phyloP scores from a whole-genome alignment of 2,888 invertebrate species.

The Caenorhabditis virilis region DNA sequence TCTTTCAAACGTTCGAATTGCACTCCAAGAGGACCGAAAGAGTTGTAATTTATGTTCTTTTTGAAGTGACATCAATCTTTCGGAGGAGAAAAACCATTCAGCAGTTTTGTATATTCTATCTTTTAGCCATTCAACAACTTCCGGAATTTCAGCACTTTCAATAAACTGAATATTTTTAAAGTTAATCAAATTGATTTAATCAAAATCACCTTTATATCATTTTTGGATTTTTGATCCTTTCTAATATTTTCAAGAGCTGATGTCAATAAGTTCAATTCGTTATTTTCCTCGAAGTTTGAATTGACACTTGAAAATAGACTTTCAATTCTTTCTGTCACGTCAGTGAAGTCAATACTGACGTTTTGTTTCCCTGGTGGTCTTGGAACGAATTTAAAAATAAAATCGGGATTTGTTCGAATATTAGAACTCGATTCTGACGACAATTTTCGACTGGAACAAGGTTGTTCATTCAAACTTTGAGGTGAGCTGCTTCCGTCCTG shows the following conservation, averaged over 20 bases:
- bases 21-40: conserved; percentile 26
- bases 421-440: too few species aligned
- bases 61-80: conserved; percentile 21
- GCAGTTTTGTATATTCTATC: conserved; percentile 20
- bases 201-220: conserved; percentile 6
- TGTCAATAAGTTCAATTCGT: conserved; percentile 14
- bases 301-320: conserved; percentile 7
- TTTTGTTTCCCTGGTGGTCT: conserved; percentile 12
- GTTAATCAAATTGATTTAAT: too few species aligned
- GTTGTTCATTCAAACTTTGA: too few species aligned
- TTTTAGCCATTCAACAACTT: conserved; percentile 18
- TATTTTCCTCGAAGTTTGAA: not conserved
- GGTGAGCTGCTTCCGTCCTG: conserved; percentile 13
- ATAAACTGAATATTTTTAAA: conserved; percentile 5
- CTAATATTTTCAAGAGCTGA: conserved; percentile 7
- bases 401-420: conserved; percentile 9
- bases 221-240: conserved; percentile 9
- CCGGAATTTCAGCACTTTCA: conserved; percentile 1
- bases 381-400: conserved; percentile 20
- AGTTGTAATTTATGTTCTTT: conserved; percentile 23
- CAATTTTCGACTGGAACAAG: too few species aligned
- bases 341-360: conserved; percentile 21
- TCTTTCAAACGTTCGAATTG: conserved; percentile 22
- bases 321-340: conserved; percentile 12
- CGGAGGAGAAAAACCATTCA: conserved; percentile 17